Conservation (phyloP, 2,888 invertebrate species). For the Galerucella pusilla region DNA sequence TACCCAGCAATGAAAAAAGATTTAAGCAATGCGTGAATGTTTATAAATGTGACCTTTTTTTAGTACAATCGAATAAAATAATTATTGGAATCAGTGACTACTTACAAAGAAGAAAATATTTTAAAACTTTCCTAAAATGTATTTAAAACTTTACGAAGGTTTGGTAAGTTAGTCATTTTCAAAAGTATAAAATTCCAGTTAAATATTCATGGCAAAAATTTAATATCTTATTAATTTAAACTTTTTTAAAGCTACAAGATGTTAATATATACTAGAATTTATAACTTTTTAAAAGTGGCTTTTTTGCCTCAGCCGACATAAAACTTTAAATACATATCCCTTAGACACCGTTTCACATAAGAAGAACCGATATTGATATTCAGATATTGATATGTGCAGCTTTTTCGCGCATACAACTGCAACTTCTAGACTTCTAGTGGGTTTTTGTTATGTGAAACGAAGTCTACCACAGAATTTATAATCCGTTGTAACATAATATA, state of each 20-base stretch:
- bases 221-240: background rate
- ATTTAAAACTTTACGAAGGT: background rate
- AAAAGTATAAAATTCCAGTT: background rate
- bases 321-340: too few species aligned
- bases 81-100: background rate
- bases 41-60: too few species aligned
- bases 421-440: too few species aligned
- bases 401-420: too few species aligned
- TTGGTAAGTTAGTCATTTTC: background rate
- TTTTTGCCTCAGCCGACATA: background rate
- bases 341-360: too few species aligned
- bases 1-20: too few species aligned
- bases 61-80: background rate
- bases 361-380: too few species aligned
- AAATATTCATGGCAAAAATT: background rate
- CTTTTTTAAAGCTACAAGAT: background rate
- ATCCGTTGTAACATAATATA: too few species aligned
- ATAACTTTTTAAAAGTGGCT: background rate
- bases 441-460: too few species aligned
- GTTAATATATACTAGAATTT: background rate
- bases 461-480: too few species aligned
- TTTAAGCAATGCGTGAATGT: too few species aligned
- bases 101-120: background rate
- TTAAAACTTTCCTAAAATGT: background rate
- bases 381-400: too few species aligned